phyloP scores from a whole-genome alignment of 2,888 invertebrate species.

The Linnaemya vulpina region DNA sequence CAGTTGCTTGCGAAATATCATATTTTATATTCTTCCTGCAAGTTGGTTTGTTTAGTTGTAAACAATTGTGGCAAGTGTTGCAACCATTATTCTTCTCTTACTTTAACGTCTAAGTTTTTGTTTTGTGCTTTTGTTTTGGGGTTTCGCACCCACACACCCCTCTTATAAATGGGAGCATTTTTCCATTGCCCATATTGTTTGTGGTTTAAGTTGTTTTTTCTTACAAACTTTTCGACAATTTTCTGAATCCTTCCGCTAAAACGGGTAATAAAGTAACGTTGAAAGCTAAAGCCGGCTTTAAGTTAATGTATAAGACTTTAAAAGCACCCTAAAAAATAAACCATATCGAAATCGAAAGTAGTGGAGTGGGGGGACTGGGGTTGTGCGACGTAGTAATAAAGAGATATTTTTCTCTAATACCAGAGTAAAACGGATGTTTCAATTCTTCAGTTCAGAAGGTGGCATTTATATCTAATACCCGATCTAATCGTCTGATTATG shows the following conservation, averaged over 20 bases:
- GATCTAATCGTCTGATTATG: too few relatives aligned
- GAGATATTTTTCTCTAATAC: too few relatives aligned
- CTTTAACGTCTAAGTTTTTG: constrained; percentile 45
- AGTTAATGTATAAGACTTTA: background rate
- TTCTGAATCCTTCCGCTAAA: constrained; percentile 71
- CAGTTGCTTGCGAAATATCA: constrained; percentile 10
- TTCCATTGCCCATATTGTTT: constrained; percentile 67
- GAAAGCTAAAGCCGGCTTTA: constrained; percentile 8
- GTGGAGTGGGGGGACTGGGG: background rate
- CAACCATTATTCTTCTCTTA: constrained; percentile 61
- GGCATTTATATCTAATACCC: too few relatives aligned
- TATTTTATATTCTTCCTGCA: constrained; percentile 50
- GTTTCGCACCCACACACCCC: constrained; percentile 15
- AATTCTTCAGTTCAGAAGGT: too few relatives aligned
- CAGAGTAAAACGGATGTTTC: too few relatives aligned
- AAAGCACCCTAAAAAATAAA: constrained; percentile 20
- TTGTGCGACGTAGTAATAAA: background rate
- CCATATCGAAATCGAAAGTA: background rate
- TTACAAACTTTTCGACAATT: constrained; percentile 68
- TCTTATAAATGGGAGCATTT: constrained; percentile 24
- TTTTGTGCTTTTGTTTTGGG: constrained; percentile 34
- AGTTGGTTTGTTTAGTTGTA: constrained; percentile 55
- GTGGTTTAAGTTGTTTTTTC: constrained; percentile 56
- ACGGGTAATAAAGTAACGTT: constrained; percentile 3
- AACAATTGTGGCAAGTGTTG: constrained; percentile 71